Percentiles rank a stretch among this genome's conserved stretches.
Conservation (phyloP, 1,140 invertebrate species). For the Drosophila bocqueti region DNA sequence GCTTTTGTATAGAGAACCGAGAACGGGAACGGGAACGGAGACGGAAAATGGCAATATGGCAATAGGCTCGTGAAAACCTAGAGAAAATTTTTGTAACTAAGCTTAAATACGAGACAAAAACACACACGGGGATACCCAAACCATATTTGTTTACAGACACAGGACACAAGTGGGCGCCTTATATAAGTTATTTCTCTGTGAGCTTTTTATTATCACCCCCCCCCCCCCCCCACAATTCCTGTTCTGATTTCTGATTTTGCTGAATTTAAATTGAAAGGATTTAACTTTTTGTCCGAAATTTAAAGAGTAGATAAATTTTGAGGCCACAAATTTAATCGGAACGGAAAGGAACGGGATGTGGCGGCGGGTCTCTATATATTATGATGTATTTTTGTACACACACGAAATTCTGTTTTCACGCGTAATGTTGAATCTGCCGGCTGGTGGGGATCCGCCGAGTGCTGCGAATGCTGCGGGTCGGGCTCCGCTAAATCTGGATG, state of each 20-base stretch:
- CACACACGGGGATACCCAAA: conserved; percentile 19
- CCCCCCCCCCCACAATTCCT: neutral
- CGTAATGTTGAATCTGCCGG: conserved; percentile 68
- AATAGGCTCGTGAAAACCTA: conserved; percentile 73
- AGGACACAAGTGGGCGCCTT: conserved; percentile 47
- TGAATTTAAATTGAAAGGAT: conserved; percentile 3
- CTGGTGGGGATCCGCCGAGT: conserved; percentile 33
- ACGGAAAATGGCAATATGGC: conserved; percentile 58
- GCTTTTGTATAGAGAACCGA: neutral
- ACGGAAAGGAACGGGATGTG: neutral
- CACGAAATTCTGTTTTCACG: conserved; percentile 37
- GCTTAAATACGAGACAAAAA: conserved; percentile 40
- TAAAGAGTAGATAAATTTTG: conserved; percentile 5
- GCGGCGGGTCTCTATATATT: conserved; percentile 3
- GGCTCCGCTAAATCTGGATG: conserved; percentile 53
- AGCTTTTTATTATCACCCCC: conserved; percentile 53
- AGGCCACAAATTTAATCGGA: conserved; percentile 2
- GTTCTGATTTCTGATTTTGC: neutral
- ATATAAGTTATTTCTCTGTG: conserved; percentile 36
- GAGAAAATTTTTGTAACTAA: conserved; percentile 70
- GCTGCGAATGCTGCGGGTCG: conserved; percentile 24
- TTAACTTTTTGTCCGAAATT: neutral
- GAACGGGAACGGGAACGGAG: conserved; percentile 11
- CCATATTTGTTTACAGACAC: conserved; percentile 31
- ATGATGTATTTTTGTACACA: conserved; percentile 65